Conservation (phyloP, 2,797 vertebrate species). For the Rhadinocentrus ornatus region DNA sequence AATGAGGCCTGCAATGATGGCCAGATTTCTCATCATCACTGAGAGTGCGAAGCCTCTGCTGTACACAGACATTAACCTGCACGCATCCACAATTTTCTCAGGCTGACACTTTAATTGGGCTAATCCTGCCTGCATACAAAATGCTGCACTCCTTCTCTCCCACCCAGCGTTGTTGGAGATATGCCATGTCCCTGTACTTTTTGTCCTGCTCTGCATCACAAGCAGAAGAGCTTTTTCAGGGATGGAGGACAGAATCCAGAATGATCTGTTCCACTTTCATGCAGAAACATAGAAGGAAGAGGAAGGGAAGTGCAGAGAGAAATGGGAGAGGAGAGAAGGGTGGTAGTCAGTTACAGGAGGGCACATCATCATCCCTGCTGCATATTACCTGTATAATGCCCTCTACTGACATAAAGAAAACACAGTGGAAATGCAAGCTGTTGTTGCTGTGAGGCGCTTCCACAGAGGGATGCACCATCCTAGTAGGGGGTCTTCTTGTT, state of each 20-base stretch:
- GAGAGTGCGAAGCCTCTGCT: slow-evolving; percentile 67
- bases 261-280: slow-evolving; percentile 61
- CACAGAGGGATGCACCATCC: slow-evolving; percentile 77
- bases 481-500: slow-evolving; percentile 70
- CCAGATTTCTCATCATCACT: slow-evolving; percentile 69
- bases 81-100: slow-evolving; percentile 78
- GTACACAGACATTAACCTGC: slow-evolving; percentile 74
- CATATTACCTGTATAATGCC: slow-evolving; percentile 36
- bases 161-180: slow-evolving; percentile 63
- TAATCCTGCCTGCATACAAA: slow-evolving; percentile 79
- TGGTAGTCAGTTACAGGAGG: slow-evolving; percentile 19
- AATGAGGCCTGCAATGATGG: slow-evolving; percentile 54
- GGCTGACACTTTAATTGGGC: slow-evolving; percentile 84
- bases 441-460: slow-evolving; percentile 74
- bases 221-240: slow-evolving; percentile 47
- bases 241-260: slow-evolving; percentile 56
- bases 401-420: slow-evolving; percentile 33
- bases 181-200: slow-evolving; percentile 64
- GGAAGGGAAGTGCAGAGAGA: slow-evolving; percentile 33
- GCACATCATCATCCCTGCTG: slow-evolving; percentile 43
- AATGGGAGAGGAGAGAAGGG: slow-evolving; percentile 11
- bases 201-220: slow-evolving; percentile 66
- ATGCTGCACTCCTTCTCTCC: slow-evolving; percentile 59
- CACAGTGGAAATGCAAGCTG: slow-evolving; percentile 58
- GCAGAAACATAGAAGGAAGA: slow-evolving; percentile 49